phyloP scores from a whole-genome alignment of 2,797 vertebrate species.

The Leucoraja ocellata region DNA sequence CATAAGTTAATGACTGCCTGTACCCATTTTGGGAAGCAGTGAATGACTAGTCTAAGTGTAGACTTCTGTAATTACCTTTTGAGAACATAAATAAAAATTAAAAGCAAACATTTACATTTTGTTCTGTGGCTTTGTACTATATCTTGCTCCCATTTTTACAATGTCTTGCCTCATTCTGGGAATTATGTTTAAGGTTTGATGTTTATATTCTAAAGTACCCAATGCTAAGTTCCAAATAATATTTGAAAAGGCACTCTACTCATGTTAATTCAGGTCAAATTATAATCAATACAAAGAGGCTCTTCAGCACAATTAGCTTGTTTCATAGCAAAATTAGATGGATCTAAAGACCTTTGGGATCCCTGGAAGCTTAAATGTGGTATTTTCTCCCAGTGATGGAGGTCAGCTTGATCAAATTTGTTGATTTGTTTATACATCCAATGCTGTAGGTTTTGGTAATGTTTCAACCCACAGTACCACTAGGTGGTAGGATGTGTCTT shows the following conservation, averaged over 20 bases:
- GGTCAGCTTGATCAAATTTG: not conserved
- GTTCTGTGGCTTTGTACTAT: not conserved
- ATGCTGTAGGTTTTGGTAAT: not conserved
- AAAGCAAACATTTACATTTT: not conserved
- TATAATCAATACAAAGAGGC: too few relatives aligned
- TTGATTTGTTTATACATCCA: not conserved
- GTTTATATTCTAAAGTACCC: not conserved
- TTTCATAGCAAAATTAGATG: not conserved
- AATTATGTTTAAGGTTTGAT: not conserved
- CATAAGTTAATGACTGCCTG: not conserved
- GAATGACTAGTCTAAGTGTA: not conserved
- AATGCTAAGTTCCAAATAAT: not conserved
- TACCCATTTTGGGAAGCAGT: not conserved
- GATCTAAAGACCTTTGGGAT: too few relatives aligned
- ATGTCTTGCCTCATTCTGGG: not conserved
- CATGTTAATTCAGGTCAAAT: too few relatives aligned
- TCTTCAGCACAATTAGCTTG: too few relatives aligned
- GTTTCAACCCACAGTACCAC: not conserved
- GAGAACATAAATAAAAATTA: slow-evolving; percentile 16
- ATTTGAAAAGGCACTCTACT: too few relatives aligned
- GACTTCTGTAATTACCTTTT: slow-evolving; percentile 2
- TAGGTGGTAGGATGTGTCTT: not conserved
- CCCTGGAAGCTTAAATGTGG: too few relatives aligned
- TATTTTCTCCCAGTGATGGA: too few relatives aligned
- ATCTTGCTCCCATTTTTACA: not conserved